phyloP scores from a whole-genome alignment of 2,797 vertebrate genomes.

The Mastacembelus armatus region DNA sequence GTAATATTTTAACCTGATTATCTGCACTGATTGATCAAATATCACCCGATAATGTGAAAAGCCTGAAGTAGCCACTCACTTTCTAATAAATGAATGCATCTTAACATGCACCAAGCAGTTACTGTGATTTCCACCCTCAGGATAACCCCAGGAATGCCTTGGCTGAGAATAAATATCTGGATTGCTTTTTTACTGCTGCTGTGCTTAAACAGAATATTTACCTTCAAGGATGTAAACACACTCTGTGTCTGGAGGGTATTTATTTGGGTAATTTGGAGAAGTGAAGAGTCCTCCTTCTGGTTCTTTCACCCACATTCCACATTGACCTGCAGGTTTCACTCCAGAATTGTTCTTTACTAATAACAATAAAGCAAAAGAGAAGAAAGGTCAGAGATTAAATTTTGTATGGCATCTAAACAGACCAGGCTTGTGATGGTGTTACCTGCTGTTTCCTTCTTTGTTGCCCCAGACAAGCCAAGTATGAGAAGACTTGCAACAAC shows the following conservation, averaged over 20 bases:
- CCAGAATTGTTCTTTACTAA: constrained; percentile 94
- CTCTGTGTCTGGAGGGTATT: constrained; percentile 97
- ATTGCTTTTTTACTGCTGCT: constrained; percentile 4
- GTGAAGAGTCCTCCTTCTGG: constrained; percentile 96
- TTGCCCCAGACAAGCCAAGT: constrained; percentile 95
- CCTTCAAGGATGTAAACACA: constrained; percentile 99
- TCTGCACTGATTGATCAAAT: constrained; percentile 37
- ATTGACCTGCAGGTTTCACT: constrained; percentile 95
- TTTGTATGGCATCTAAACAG: background rate
- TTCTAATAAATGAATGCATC: constrained; percentile 16
- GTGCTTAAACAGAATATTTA: constrained; percentile 68
- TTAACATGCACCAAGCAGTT: constrained; percentile 3
- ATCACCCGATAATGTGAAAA: constrained; percentile 27
- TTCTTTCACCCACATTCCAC: constrained; percentile 98
- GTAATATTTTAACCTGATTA: constrained; percentile 42
- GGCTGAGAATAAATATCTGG: constrained; percentile 17
- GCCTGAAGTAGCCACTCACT: constrained; percentile 18
- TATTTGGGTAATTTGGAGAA: constrained; percentile 98
- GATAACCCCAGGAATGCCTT: constrained; percentile 2
- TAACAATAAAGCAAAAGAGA: constrained; percentile 24
- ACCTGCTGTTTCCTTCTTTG: constrained; percentile 96
- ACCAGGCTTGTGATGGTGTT: constrained; percentile 45
- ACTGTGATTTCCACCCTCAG: background rate
- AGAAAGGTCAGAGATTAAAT: constrained; percentile 6
- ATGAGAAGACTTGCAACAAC: constrained; percentile 99